Evolutionary conservation across 2,113 vertebrate species (phyloP).

Genomic region (Lonchura striata): DNA sequence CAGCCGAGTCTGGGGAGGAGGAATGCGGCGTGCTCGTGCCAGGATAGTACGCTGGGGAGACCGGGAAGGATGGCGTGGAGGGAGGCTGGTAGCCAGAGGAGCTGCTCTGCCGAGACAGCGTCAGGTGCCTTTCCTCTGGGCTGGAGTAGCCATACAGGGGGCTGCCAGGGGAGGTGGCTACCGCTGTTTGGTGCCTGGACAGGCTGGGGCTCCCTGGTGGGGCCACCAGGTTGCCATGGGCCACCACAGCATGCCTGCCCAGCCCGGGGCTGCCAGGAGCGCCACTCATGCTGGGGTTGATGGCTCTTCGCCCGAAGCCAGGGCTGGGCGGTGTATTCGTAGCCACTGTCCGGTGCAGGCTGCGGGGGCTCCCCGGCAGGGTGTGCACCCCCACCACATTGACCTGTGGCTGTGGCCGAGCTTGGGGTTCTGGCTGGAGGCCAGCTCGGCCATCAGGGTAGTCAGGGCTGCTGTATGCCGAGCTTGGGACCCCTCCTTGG

Average conservation of each 20-base stretch:
- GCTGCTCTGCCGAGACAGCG: conserved; percentile 91
- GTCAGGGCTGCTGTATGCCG: conserved; percentile 49
- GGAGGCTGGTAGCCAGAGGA: conserved; percentile 92
- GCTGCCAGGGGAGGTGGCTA: conserved; percentile 77
- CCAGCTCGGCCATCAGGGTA: conserved; percentile 11
- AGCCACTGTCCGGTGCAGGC: conserved; percentile 79
- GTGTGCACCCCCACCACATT: conserved; percentile 66
- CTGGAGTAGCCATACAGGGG: conserved; percentile 87
- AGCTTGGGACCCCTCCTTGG: conserved; percentile 45
- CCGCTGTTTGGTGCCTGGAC: conserved; percentile 74
- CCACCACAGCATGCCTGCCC: conserved; percentile 67
- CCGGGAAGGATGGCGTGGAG: conserved; percentile 90
- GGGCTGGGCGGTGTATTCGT: conserved; percentile 78
- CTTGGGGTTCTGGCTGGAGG: conserved; percentile 52
- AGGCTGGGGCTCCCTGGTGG: conserved; percentile 86
- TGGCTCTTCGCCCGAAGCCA: conserved; percentile 66
- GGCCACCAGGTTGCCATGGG: conserved; percentile 58
- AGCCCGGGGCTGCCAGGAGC: conserved; percentile 46
- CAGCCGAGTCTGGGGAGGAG: conserved; percentile 77
- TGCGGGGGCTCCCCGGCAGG: conserved; percentile 79
- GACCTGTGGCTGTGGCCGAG: conserved; percentile 56
- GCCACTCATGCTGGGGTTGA: conserved; percentile 64
- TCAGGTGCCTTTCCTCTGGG: conserved; percentile 85
- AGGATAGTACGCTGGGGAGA: conserved; percentile 82
- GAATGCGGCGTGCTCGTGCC: conserved; percentile 73